Conservation (phyloP, 2,888 invertebrate species). For the Microplitis manilae region DNA sequence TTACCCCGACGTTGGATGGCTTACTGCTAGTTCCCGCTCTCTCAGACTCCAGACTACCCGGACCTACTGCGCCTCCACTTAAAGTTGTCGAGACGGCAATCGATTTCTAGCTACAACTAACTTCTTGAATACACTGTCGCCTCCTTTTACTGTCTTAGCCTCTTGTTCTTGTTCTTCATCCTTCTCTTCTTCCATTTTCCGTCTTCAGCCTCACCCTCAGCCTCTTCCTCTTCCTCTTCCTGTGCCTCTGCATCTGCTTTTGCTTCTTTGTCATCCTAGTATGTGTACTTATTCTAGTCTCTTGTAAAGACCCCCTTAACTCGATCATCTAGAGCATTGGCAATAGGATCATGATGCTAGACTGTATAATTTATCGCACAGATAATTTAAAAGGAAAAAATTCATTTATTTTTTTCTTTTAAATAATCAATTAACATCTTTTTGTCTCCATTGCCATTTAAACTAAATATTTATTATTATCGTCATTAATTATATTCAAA, state of each 20-base stretch:
- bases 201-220: conserved; percentile 16
- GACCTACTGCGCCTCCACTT: conserved; percentile 26
- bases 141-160: conserved; percentile 6
- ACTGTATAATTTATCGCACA: background rate
- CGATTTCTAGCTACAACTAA: conserved; percentile 47
- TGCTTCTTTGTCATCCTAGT: background rate
- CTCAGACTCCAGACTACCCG: background rate
- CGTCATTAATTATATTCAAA: no score
- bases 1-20: conserved; percentile 25
- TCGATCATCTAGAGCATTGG: background rate
- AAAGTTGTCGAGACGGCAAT: conserved; percentile 40
- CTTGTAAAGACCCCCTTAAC: background rate
- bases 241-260: conserved; percentile 14
- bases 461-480: no score
- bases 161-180: conserved; percentile 15
- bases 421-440: no score
- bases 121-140: conserved; percentile 47
- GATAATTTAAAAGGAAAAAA: background rate
- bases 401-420: no score
- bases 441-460: no score
- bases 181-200: conserved; percentile 18
- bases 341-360: background rate
- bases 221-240: conserved; percentile 20
- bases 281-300: background rate
- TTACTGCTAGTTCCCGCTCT: background rate